phyloP scores from a whole-genome alignment of 2,888 invertebrate genomes.

The Ornithoptera alexandrae region DNA sequence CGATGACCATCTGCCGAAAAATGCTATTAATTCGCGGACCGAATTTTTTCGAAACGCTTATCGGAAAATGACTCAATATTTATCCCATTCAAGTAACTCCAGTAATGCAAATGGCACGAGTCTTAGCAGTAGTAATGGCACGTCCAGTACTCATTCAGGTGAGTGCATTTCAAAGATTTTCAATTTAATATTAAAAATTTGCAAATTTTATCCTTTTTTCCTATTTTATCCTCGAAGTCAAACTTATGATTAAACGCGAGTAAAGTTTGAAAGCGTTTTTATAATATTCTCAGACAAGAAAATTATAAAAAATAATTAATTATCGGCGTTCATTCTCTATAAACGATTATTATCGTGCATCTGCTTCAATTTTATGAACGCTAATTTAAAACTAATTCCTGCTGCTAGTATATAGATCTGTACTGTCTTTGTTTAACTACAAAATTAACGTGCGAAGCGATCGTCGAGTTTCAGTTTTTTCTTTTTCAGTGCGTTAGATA shows the following conservation, averaged over 20 bases:
- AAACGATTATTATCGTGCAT: too few relatives aligned
- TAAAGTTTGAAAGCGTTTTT: too few relatives aligned
- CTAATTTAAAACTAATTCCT: not conserved
- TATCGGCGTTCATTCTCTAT: not conserved
- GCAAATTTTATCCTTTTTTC: not conserved
- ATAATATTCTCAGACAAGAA: too few relatives aligned
- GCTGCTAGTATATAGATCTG: not conserved
- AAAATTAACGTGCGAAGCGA: constrained; percentile 2
- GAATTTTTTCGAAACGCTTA: constrained; percentile 7
- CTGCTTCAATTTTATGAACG: not conserved
- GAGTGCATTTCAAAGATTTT: constrained; percentile 1
- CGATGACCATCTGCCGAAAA: not conserved
- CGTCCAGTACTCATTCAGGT: constrained; percentile 1
- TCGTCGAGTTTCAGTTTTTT: not conserved
- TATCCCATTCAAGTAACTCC: constrained; percentile 3
- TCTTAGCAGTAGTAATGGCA: not conserved
- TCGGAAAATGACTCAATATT: constrained; percentile 12
- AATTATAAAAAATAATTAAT: not conserved
- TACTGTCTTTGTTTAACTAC: not conserved
- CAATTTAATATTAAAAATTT: not conserved
- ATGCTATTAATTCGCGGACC: not conserved
- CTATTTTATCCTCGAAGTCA: not conserved
- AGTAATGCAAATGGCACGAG: not conserved
- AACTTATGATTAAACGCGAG: too few relatives aligned
- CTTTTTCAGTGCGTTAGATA: too few relatives aligned